Conservation (phyloP, 2,113 vertebrate species). For the Mugil cephalus region DNA sequence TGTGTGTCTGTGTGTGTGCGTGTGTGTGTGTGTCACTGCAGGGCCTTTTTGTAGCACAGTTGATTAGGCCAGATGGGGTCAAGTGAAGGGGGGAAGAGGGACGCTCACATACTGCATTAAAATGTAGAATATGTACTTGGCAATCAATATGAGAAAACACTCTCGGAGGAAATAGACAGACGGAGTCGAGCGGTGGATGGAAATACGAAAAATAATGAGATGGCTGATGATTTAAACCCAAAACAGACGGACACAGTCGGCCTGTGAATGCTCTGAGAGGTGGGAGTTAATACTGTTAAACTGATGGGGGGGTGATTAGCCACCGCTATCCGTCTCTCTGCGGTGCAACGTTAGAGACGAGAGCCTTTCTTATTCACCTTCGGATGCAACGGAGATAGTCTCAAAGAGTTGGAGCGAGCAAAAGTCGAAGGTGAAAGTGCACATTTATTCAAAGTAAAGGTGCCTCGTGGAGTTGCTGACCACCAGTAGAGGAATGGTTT, state of each 20-base stretch:
- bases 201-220: slow-evolving; percentile 49
- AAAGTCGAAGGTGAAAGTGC: not conserved
- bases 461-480: not conserved
- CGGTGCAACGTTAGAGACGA: not conserved
- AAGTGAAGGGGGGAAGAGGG: slow-evolving; percentile 62
- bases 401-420: not conserved
- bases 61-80: slow-evolving; percentile 80
- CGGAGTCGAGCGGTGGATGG: not conserved
- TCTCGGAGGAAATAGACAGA: slow-evolving; percentile 33
- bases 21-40: slow-evolving; percentile 50
- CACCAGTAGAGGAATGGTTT: not conserved
- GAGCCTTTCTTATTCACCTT: not conserved
- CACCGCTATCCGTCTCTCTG: not conserved
- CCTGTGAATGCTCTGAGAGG: not conserved
- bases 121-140: slow-evolving; percentile 57
- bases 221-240: not conserved
- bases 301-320: slow-evolving; percentile 9
- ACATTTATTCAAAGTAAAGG: not conserved
- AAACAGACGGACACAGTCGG: not conserved
- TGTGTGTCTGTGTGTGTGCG: slow-evolving; percentile 23
- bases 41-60: slow-evolving; percentile 61
- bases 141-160: slow-evolving; percentile 58
- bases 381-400: not conserved
- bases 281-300: slow-evolving; percentile 6
- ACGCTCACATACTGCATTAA: slow-evolving; percentile 53